These are phyloP conservation scores for Canis aureus DNA, from an alignment of 2,113 vertebrate species.

Conservation along the genomic window DNA sequence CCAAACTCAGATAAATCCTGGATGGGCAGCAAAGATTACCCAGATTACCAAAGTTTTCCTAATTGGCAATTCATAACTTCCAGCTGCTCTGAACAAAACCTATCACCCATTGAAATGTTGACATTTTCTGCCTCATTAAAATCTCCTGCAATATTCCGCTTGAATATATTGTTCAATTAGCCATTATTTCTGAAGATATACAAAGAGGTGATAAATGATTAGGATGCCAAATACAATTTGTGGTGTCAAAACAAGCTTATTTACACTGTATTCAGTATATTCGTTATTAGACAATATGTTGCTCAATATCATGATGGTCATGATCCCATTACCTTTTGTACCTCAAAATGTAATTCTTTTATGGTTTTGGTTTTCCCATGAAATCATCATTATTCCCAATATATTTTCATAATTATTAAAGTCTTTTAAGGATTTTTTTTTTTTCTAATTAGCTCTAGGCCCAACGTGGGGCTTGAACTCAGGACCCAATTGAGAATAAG, in stretches of 20 bases:
- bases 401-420: constrained; percentile 37
- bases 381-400: constrained; percentile 39
- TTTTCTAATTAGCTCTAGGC: background rate
- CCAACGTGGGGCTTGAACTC: background rate
- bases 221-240: background rate
- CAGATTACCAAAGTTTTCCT: constrained; percentile 61
- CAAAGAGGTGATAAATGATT: constrained; percentile 58
- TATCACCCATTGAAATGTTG: constrained; percentile 67
- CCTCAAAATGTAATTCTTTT: background rate
- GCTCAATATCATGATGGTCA: background rate
- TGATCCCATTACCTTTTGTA: background rate
- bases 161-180: constrained; percentile 75
- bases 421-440: background rate
- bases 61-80: constrained; percentile 69
- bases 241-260: constrained; percentile 16
- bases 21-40: constrained; percentile 27
- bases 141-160: constrained; percentile 63
- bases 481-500: background rate
- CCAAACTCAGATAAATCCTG: constrained; percentile 64
- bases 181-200: constrained; percentile 58
- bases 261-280: background rate
- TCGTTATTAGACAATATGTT: background rate
- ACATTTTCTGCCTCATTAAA: constrained; percentile 80
- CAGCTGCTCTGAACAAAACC: constrained; percentile 66
- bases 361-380: background rate